Percentiles rank a stretch among this genome's conserved stretches.
phyloP scores from a whole-genome alignment of 2,888 invertebrate species.

The Calameuta idolon region DNA sequence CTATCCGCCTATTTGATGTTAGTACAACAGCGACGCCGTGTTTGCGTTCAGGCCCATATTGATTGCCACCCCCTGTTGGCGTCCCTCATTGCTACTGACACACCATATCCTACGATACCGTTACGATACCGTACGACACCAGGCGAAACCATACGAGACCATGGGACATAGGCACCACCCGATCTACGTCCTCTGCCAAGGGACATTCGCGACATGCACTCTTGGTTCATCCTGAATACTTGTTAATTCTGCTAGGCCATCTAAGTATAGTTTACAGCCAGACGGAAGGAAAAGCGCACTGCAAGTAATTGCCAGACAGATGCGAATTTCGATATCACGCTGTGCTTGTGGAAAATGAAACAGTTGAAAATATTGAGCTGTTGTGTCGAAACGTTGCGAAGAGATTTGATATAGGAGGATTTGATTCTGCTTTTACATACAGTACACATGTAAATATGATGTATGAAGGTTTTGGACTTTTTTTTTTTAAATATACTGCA shows the following conservation, averaged over 20 bases:
- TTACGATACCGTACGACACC: constrained; percentile 27
- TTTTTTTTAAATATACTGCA: too few relatives aligned
- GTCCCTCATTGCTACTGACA: constrained; percentile 52
- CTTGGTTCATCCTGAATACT: neutral
- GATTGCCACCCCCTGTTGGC: constrained; percentile 66
- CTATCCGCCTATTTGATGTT: constrained; percentile 68
- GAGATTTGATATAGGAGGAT: too few relatives aligned
- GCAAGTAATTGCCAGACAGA: too few relatives aligned
- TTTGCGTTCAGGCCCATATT: constrained; percentile 68
- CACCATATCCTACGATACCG: constrained; percentile 55
- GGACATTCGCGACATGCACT: neutral
- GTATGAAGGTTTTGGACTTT: too few relatives aligned
- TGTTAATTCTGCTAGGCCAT: neutral
- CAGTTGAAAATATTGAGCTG: too few relatives aligned
- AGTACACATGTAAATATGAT: too few relatives aligned
- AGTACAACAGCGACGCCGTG: constrained; percentile 66
- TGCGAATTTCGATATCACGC: too few relatives aligned
- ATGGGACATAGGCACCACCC: neutral
- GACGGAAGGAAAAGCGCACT: neutral
- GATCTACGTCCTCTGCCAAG: neutral
- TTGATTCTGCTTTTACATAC: too few relatives aligned
- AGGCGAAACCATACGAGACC: constrained; percentile 14
- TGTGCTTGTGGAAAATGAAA: too few relatives aligned
- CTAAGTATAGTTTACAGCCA: neutral
- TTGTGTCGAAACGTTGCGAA: too few relatives aligned